Conservation (phyloP, 1,140 invertebrate species). For the Philotrypesis tridentata region DNA sequence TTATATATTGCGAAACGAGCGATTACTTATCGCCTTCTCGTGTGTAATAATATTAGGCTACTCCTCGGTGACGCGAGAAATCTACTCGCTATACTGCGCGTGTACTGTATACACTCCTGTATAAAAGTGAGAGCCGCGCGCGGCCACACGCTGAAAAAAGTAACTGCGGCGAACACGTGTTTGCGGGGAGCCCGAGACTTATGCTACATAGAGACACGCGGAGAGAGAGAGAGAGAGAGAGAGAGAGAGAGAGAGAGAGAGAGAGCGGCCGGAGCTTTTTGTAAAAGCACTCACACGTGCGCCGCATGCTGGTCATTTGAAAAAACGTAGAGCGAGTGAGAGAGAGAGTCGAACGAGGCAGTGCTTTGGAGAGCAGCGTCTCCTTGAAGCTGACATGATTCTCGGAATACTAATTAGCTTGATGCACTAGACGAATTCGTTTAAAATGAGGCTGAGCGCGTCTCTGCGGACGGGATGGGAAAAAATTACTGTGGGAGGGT, state of each 20-base stretch:
- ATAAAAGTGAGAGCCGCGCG: too few species aligned
- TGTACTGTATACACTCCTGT: too few species aligned
- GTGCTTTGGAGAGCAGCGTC: neutral
- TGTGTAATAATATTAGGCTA: too few species aligned
- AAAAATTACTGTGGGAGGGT: too few species aligned
- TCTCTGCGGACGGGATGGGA: too few species aligned
- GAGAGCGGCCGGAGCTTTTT: neutral
- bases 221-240: neutral
- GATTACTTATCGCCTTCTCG: neutral
- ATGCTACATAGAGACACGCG: too few species aligned
- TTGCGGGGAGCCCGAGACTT: too few species aligned
- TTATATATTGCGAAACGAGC: neutral
- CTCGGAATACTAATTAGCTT: constrained; percentile 22
- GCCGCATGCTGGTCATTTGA: constrained; percentile 22
- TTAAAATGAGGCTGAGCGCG: too few species aligned
- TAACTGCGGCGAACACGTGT: constrained; percentile 27
- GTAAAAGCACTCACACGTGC: constrained; percentile 6
- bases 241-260: neutral
- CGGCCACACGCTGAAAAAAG: too few species aligned
- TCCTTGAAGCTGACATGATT: neutral
- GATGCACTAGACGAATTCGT: neutral
- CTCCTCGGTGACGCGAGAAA: too few species aligned
- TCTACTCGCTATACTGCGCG: too few species aligned
- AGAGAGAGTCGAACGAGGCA: neutral
- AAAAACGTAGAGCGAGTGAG: constrained; percentile 7